Evolutionary conservation across 2,113 vertebrate species (phyloP).

Genomic region (Diphyllodes magnificus): DNA sequence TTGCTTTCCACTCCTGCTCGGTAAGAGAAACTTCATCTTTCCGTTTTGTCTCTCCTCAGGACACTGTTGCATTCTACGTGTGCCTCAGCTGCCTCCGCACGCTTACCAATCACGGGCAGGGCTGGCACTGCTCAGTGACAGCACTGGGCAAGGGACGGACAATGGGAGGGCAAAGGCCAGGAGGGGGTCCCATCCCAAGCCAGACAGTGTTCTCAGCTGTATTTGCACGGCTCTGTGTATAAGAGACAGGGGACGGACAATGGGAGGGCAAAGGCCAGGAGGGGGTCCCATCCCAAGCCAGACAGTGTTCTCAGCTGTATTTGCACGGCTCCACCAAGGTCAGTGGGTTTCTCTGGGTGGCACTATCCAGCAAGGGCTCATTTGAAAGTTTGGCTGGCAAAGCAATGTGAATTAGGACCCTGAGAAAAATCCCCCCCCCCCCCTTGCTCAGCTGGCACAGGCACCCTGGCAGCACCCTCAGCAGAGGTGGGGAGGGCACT

Average conservation of each 20-base stretch:
- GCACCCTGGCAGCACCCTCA: background rate
- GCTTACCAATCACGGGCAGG: background rate
- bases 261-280: background rate
- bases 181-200: rapidly evolving
- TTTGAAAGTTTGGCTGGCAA: background rate
- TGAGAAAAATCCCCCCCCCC: background rate
- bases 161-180: background rate
- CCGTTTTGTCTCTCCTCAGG: background rate
- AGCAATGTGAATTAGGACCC: background rate
- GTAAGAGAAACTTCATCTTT: background rate
- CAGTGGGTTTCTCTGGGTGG: background rate
- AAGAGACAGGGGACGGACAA: rapidly evolving
- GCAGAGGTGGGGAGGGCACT: background rate
- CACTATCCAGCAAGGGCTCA: background rate
- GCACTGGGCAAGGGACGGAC: rapidly evolving
- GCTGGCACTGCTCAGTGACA: background rate
- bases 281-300: background rate
- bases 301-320: background rate
- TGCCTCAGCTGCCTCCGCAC: background rate
- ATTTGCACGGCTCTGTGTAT: background rate
- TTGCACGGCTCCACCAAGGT: background rate
- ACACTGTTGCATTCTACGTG: background rate
- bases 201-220: background rate
- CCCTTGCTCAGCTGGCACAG: background rate
- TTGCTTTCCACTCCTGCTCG: background rate